Conservation (phyloP, 2,113 vertebrate species). For the Cercopithecus mona region DNA sequence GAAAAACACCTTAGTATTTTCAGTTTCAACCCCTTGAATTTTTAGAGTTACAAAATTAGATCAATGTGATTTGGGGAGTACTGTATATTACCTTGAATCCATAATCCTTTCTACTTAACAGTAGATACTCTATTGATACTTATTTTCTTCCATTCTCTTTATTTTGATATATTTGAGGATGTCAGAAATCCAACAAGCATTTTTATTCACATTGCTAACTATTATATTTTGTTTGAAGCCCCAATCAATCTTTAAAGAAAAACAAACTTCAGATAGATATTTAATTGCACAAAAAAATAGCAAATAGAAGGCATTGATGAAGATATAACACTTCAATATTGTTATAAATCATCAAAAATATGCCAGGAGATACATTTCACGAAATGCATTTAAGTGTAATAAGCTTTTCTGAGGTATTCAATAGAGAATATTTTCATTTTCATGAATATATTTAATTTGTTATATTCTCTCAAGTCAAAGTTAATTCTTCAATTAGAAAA, state of each 20-base stretch:
- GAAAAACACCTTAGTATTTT: neutral
- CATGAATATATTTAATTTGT: neutral
- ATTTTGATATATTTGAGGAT: neutral
- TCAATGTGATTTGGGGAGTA: neutral
- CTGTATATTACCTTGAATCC: neutral
- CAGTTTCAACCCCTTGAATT: neutral
- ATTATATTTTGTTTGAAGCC: neutral
- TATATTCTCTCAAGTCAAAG: neutral
- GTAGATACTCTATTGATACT: neutral
- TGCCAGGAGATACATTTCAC: neutral
- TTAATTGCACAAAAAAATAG: neutral
- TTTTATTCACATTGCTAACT: neutral
- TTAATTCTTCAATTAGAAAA: slow-evolving; percentile 1
- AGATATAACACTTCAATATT: neutral
- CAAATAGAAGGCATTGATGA: neutral
- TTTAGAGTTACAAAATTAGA: neutral
- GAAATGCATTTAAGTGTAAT: neutral
- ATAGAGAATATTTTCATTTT: neutral
- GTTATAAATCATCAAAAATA: slow-evolving; percentile 33
- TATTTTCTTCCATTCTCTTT: neutral
- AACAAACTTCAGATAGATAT: neutral
- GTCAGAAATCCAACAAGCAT: neutral
- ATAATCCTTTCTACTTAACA: neutral
- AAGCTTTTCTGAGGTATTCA: neutral
- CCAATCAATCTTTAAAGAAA: neutral